These are phyloP conservation scores for Monochamus saltuarius DNA, from an alignment of 1,140 invertebrate genomes.

Conservation along the genomic window DNA sequence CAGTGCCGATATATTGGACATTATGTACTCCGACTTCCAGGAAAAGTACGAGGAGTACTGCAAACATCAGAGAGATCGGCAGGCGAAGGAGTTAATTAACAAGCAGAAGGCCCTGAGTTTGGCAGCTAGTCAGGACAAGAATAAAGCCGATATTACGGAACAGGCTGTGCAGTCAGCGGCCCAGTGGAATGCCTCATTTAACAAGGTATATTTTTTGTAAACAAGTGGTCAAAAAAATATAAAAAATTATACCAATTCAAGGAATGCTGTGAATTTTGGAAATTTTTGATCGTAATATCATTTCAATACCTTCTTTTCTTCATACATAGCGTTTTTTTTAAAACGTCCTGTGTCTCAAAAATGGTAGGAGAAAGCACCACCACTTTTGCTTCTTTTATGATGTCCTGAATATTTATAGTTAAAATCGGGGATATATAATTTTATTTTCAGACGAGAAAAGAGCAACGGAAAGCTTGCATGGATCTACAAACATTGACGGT, in stretches of 20 bases:
- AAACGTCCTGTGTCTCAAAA: too few species aligned
- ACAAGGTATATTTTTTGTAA: slow-evolving; percentile 56
- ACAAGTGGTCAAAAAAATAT: too few species aligned
- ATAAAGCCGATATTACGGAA: slow-evolving; percentile 73
- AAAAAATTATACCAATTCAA: too few species aligned
- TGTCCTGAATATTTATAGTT: too few species aligned
- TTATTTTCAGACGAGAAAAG: slow-evolving; percentile 53
- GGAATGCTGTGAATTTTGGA: too few species aligned
- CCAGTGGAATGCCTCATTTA: slow-evolving; percentile 86
- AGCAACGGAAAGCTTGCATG: slow-evolving; percentile 68
- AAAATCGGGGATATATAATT: too few species aligned
- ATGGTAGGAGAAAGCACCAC: too few species aligned
- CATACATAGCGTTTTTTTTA: too few species aligned
- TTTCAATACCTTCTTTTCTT: too few species aligned
- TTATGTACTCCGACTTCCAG: slow-evolving; percentile 93
- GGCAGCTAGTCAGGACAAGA: slow-evolving; percentile 47
- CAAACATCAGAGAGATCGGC: slow-evolving; percentile 76
- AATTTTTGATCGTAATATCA: too few species aligned
- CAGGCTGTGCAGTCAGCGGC: slow-evolving; percentile 84
- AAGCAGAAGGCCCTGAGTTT: slow-evolving; percentile 61
- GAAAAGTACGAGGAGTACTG: slow-evolving; percentile 94
- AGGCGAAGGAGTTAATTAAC: slow-evolving; percentile 70
- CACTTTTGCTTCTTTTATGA: too few species aligned
- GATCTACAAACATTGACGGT: slow-evolving; percentile 68
- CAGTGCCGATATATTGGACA: slow-evolving; percentile 88